A percentile compares a stretch with the other conserved stretches of the same genome.
phyloP scores from a whole-genome alignment of 2,888 invertebrate genomes.

The Sicus ferrugineus region DNA sequence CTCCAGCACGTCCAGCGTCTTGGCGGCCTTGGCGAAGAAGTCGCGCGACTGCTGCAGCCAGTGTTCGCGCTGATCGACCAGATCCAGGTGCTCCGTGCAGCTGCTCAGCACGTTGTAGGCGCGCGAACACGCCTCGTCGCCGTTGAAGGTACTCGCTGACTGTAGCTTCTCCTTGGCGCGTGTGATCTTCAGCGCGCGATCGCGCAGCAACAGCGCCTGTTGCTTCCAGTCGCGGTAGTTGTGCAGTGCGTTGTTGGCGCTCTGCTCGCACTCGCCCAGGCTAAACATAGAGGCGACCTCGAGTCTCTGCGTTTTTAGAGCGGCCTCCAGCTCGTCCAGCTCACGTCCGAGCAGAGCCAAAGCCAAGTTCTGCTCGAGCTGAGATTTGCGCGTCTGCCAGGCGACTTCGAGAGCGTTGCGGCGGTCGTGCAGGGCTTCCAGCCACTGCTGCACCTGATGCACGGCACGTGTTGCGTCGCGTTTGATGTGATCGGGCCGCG shows the following conservation, averaged over 20 bases:
- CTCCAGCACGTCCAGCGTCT: slow-evolving; percentile 77
- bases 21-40: slow-evolving; percentile 77
- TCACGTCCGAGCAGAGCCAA: slow-evolving; percentile 78
- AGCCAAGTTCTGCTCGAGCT: slow-evolving; percentile 81
- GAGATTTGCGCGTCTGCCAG: slow-evolving; percentile 74
- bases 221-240: slow-evolving; percentile 75
- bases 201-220: slow-evolving; percentile 78
- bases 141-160: slow-evolving; percentile 74
- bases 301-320: slow-evolving; percentile 67
- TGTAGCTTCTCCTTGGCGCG: slow-evolving; percentile 80
- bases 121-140: slow-evolving; percentile 73
- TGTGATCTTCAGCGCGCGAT: slow-evolving; percentile 78
- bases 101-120: slow-evolving; percentile 73
- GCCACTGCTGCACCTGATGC: slow-evolving; percentile 76
- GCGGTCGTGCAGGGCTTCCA: slow-evolving; percentile 79
- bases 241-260: slow-evolving; percentile 73
- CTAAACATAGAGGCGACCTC: slow-evolving; percentile 68
- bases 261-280: slow-evolving; percentile 74
- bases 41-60: slow-evolving; percentile 73
- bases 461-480: slow-evolving; percentile 67
- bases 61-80: slow-evolving; percentile 75
- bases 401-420: slow-evolving; percentile 75
- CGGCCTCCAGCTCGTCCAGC: slow-evolving; percentile 71
- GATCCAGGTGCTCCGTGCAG: slow-evolving; percentile 75
- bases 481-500: slow-evolving; percentile 72